These are phyloP conservation scores for Microtus montanus DNA, from an alignment of 2,113 vertebrate species.

Conservation along the genomic window DNA sequence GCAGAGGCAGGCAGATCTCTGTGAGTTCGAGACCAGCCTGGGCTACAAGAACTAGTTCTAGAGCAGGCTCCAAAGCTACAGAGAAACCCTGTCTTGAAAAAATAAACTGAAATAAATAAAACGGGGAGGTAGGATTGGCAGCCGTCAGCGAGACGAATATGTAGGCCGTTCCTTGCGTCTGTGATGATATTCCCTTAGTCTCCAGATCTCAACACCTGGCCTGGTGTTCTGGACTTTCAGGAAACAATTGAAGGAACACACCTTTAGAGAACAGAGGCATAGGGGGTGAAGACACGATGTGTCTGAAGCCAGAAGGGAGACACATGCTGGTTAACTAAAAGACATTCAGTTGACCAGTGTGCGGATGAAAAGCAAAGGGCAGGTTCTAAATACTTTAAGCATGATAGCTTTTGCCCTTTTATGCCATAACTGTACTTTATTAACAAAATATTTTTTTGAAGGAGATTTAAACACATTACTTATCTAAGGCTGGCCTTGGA, in stretches of 20 bases:
- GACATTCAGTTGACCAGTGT: background rate
- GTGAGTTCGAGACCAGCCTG: too few species aligned
- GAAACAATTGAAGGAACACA: background rate
- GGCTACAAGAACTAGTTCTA: too few species aligned
- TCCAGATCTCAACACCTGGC: background rate
- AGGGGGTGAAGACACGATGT: background rate
- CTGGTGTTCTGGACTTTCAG: background rate
- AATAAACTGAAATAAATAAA: too few species aligned
- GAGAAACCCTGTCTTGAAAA: too few species aligned
- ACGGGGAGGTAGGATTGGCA: too few species aligned
- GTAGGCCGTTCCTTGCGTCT: background rate
- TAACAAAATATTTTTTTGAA: background rate
- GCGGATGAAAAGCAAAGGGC: background rate
- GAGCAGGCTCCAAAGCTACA: too few species aligned
- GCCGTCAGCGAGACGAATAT: fast-evolving
- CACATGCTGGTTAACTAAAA: background rate
- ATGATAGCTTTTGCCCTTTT: background rate
- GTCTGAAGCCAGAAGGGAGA: background rate
- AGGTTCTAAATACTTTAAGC: background rate
- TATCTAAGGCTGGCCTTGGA: background rate
- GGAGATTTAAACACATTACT: too few species aligned
- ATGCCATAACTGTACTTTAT: background rate
- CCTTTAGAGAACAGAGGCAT: background rate
- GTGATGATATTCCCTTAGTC: background rate
- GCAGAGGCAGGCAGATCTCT: too few species aligned